Conservation (phyloP, 2,113 vertebrate genomes). For the Crypturellus undulatus region DNA sequence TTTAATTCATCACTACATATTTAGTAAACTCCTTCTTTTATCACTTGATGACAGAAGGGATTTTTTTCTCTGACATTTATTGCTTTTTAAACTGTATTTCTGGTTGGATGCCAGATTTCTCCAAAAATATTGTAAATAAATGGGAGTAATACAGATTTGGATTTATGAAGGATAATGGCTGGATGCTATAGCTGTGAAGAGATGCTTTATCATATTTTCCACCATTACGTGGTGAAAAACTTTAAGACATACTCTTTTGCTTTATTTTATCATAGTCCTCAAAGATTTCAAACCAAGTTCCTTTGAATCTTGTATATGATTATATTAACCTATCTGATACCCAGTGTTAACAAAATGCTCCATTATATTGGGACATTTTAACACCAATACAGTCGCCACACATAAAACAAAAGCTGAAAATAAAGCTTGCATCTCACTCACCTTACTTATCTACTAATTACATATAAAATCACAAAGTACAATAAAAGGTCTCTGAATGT, state of each 20-base stretch:
- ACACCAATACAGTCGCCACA: not conserved
- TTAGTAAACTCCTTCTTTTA: constrained; percentile 61
- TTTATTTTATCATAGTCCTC: constrained; percentile 11
- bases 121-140: constrained; percentile 68
- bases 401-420: constrained; percentile 45
- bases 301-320: not conserved
- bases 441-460: constrained; percentile 52
- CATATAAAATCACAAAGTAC: constrained; percentile 16
- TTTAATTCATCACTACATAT: constrained; percentile 61
- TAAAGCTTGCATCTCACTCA: constrained; percentile 40
- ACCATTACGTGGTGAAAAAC: not conserved
- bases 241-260: not conserved
- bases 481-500: not conserved
- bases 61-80: constrained; percentile 61
- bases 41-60: constrained; percentile 58
- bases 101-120: constrained; percentile 26
- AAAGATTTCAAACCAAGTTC: constrained; percentile 22
- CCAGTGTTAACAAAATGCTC: constrained; percentile 42
- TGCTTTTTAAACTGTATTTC: constrained; percentile 68
- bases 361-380: constrained; percentile 8
- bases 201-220: constrained; percentile 28
- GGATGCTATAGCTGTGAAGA: constrained; percentile 46
- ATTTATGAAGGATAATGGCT: constrained; percentile 51
- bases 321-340: constrained; percentile 21
- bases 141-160: constrained; percentile 24